These are phyloP conservation scores for Homarus americanus DNA, from an alignment of 1,140 invertebrate species.

Conservation along the genomic window DNA sequence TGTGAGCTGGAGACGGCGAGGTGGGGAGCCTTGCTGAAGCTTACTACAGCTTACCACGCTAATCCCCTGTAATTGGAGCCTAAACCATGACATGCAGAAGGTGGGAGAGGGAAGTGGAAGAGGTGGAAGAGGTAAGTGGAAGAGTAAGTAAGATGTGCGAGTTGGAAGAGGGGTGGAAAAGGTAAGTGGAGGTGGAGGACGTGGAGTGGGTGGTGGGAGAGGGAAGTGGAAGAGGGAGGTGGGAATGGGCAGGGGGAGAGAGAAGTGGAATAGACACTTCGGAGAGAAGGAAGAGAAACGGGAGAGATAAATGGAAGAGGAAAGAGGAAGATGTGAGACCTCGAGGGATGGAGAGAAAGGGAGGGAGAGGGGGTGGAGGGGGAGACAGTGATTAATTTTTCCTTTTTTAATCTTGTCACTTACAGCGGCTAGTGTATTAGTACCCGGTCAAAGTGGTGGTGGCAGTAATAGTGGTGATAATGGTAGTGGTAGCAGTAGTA, in stretches of 20 bases:
- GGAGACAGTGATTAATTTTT: no score
- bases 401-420: no score
- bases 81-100: slow-evolving; percentile 8
- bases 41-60: background rate
- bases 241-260: background rate
- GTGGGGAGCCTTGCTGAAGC: background rate
- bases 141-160: background rate
- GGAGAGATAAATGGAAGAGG: background rate
- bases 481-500: no score
- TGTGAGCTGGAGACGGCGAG: background rate
- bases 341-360: background rate
- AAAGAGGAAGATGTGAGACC: background rate
- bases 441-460: no score
- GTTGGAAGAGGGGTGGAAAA: background rate
- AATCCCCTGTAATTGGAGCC: slow-evolving; percentile 4
- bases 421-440: no score
- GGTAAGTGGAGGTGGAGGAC: background rate
- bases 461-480: no score
- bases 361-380: background rate
- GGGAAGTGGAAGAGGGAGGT: background rate
- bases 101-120: background rate
- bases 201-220: background rate
- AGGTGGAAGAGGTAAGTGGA: background rate
- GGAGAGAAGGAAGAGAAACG: background rate
- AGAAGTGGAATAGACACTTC: background rate